These are phyloP conservation scores for Felis catus DNA, from an alignment of 2,113 vertebrate genomes.

Conservation along the genomic window DNA sequence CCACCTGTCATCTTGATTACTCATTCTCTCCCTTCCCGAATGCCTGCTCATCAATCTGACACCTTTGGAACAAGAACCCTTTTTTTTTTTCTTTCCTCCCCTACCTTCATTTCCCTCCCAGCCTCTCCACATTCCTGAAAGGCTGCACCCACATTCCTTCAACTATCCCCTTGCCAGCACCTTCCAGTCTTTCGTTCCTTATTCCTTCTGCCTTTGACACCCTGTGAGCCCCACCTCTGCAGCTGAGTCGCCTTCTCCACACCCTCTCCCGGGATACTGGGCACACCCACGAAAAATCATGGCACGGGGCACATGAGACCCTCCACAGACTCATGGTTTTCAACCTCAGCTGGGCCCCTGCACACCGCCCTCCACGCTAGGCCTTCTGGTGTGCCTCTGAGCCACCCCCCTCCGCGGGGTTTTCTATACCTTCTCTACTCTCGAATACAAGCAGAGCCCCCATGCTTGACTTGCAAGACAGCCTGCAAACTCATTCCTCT, in stretches of 20 bases:
- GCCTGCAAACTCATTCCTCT: neutral
- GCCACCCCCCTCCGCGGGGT: neutral
- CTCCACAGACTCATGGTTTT: neutral
- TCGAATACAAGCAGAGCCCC: neutral
- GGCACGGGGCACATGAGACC: neutral
- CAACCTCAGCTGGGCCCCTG: rapidly evolving
- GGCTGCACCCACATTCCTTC: neutral
- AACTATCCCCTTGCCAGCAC: neutral
- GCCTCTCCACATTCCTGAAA: neutral
- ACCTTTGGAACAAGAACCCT: neutral
- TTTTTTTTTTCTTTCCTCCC: neutral
- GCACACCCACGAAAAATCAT: neutral
- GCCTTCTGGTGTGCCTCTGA: neutral
- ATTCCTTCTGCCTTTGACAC: neutral
- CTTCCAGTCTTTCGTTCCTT: neutral
- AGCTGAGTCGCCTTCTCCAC: neutral
- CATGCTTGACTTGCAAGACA: neutral
- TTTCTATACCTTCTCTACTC: neutral
- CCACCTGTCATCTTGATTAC: neutral
- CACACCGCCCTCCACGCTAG: neutral
- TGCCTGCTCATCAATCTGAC: neutral
- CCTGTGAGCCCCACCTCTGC: neutral
- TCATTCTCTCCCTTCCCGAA: neutral
- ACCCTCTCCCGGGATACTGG: neutral
- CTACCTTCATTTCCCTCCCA: neutral